Evolutionary conservation across 2,888 invertebrate species (phyloP).

Genomic region (Polyommatus icarus): DNA sequence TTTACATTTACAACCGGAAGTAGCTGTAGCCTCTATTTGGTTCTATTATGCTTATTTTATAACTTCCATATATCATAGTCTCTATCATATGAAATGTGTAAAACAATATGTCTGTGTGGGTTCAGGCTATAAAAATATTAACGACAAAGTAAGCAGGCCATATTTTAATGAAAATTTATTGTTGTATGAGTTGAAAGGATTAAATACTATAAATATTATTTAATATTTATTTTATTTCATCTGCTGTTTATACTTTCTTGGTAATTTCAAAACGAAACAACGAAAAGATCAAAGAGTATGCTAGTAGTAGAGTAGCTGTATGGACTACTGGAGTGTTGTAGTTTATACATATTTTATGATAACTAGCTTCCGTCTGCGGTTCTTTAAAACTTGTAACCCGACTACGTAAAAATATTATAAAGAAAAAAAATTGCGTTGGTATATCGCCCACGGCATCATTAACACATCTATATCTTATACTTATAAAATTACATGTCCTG

Average conservation of each 20-base stretch:
- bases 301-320: no score
- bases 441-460: no score
- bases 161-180: neutral
- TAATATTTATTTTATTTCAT: neutral
- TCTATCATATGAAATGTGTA: neutral
- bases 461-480: no score
- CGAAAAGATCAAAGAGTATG: neutral
- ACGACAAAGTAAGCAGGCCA: neutral
- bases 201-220: neutral
- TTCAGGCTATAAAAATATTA: neutral
- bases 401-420: no score
- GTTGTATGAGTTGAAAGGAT: neutral
- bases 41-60: neutral
- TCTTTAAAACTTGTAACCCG: no score
- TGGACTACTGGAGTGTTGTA: no score
- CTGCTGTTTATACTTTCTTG: neutral
- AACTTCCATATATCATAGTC: neutral
- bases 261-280: neutral
- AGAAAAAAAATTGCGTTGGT: no score
- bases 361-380: no score
- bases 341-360: no score
- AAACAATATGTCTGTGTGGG: neutral
- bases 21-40: neutral
- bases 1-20: neutral
- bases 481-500: no score